phyloP scores from a whole-genome alignment of 2,888 invertebrate species.

The Mimas tiliae region DNA sequence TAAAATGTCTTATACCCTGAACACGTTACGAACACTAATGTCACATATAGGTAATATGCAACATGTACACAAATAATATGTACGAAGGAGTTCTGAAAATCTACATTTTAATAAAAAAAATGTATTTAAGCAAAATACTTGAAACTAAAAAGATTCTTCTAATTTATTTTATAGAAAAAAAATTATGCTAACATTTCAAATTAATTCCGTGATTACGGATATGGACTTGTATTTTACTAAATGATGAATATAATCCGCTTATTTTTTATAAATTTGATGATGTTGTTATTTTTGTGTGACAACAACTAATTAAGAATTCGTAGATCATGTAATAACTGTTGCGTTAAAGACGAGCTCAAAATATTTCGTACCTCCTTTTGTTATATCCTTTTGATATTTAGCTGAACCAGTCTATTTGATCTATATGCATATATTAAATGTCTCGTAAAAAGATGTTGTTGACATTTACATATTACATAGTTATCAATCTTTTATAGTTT shows the following conservation, averaged over 20 bases:
- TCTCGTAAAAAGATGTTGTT: neutral
- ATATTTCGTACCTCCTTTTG: neutral
- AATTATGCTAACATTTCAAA: too few relatives aligned
- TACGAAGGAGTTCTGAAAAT: too few relatives aligned
- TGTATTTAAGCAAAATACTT: too few relatives aligned
- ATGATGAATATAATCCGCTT: neutral
- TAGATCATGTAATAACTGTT: neutral
- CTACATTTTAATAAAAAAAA: too few relatives aligned
- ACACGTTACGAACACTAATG: too few relatives aligned
- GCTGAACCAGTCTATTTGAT: constrained; percentile 5
- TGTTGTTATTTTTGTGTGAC: neutral
- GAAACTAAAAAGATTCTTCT: too few relatives aligned
- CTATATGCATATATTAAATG: constrained; percentile 25
- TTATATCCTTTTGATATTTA: constrained; percentile 3
- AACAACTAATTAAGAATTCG: neutral
- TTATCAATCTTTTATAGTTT: neutral
- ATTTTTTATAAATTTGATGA: neutral
- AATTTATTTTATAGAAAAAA: too few relatives aligned
- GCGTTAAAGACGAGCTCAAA: neutral
- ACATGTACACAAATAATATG: too few relatives aligned
- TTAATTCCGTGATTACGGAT: too few relatives aligned
- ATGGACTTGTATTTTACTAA: neutral
- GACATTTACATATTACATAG: constrained; percentile 3
- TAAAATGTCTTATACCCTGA: too few relatives aligned
- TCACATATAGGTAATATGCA: too few relatives aligned